Base-by-base conservation (phyloP, 2,113 vertebrate species). In the Eolophus roseicapilla region DNA sequence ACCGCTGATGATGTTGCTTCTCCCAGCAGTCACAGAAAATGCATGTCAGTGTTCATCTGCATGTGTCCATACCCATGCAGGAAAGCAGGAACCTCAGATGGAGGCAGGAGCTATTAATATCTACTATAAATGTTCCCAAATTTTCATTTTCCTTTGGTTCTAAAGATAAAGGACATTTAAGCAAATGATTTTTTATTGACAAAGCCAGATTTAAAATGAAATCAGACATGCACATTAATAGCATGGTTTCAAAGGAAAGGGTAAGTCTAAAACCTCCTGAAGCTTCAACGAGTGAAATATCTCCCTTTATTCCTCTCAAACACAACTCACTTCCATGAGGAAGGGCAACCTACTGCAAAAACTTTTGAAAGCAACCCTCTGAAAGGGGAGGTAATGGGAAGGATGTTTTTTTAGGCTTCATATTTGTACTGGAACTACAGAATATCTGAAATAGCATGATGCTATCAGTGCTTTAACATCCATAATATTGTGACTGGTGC, bases 51-150 rank as follows among this genome's bases (percentile, higher is more conserved):
- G 1, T 64, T 80, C 17, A 62, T 20, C 39, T 57, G 24, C 17
- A 5, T 5, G 9, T 0, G 0, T 20, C 44, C n/a, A 35, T 13
- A 74, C 1, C 12, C 19, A 6, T 2, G 15, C 15, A 86, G 39
- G 12, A 62, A 83, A 80, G 17, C 59, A 53, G n/a, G 21, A 86
- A 65, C 3, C 20, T 62, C 24, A 17, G 33, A 57, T 13, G 16
- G 9, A 57, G 5, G 31, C 18, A 80, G 17, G 6, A 65, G 3
- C 9, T 15, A 17, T 25, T 27, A 37, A 46, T 23, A 79, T 3
- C 29, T 50, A 31, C 27, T 18, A n/a, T 28, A 77, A 62, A 63
- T 25, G 63, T 31, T 47, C 92, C 24, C 18, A 47, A 28, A 62
- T 55, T 65, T 78, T 59, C 2, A 33, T 77, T 84, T 88, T 41